Evolutionary conservation across 2,888 invertebrate genomes (phyloP).

Genomic region (Deilephila porcellus): DNA sequence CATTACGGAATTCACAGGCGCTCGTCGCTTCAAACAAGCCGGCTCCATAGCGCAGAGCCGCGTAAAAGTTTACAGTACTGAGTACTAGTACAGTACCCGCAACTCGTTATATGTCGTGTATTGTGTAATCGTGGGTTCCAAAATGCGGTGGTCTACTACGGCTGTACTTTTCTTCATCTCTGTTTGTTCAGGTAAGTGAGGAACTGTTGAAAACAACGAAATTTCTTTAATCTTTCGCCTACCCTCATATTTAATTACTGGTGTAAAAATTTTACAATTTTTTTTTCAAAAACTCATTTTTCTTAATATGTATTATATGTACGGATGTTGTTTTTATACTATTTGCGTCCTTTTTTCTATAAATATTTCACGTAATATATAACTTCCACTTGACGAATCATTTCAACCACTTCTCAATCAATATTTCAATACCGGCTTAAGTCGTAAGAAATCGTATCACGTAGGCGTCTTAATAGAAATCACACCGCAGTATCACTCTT

Average conservation of each 20-base stretch:
- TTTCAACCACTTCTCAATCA: not conserved
- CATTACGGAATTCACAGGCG: slow-evolving; percentile 52
- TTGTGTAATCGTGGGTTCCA: slow-evolving; percentile 57
- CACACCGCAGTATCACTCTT: not conserved
- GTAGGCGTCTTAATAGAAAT: slow-evolving; percentile 15
- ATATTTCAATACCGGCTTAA: slow-evolving; percentile 14
- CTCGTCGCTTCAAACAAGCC: slow-evolving; percentile 50
- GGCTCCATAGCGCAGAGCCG: slow-evolving; percentile 40
- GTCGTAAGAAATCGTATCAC: not conserved
- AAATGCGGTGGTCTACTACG: slow-evolving; percentile 68
- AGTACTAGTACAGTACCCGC: slow-evolving; percentile 20
- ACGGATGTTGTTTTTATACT: too few species aligned
- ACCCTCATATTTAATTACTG: too few species aligned
- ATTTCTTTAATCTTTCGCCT: not conserved
- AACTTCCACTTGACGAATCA: not conserved
- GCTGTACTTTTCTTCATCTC: slow-evolving; percentile 58
- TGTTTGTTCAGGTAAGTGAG: slow-evolving; percentile 65
- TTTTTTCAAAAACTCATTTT: too few species aligned
- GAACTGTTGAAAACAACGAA: not conserved
- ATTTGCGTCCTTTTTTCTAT: not conserved
- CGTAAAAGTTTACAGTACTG: slow-evolving; percentile 63
- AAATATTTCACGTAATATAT: not conserved
- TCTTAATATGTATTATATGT: too few species aligned
- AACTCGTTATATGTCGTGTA: slow-evolving; percentile 50
- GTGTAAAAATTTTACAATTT: too few species aligned